Conservation (phyloP, 2,797 vertebrate genomes). For the Odontamblyopus lacepedii region DNA sequence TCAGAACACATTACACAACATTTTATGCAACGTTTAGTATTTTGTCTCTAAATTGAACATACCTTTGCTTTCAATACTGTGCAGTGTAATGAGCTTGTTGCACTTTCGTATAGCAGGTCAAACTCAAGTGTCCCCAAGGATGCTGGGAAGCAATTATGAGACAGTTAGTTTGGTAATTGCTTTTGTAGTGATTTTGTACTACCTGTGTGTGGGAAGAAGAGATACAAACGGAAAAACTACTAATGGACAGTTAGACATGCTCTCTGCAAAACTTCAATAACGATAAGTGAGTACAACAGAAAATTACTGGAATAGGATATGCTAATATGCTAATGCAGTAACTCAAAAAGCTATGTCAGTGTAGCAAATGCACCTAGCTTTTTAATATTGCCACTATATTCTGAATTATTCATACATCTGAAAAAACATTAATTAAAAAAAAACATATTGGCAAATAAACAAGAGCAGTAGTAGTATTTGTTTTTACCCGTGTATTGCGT, state of each 20-base stretch:
- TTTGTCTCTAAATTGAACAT: conserved; percentile 17
- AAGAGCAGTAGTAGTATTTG: background rate
- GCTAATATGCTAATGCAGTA: background rate
- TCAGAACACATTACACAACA: background rate
- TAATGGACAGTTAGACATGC: background rate
- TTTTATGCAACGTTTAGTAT: background rate
- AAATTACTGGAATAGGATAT: background rate
- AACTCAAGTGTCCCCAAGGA: conserved; percentile 87
- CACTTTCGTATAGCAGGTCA: conserved; percentile 85
- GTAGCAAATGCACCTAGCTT: background rate
- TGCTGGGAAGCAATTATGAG: conserved; percentile 68
- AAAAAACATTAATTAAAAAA: too few species aligned
- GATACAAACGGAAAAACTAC: conserved; percentile 3
- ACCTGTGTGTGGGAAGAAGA: conserved; percentile 4
- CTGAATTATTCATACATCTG: background rate
- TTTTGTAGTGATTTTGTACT: conserved; percentile 32
- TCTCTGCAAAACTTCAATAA: background rate
- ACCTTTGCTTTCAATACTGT: conserved; percentile 87
- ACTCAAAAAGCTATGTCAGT: background rate
- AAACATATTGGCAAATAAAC: too few species aligned
- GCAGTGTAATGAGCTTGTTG: conserved; percentile 86
- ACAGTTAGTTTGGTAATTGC: conserved; percentile 28
- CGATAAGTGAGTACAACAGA: background rate
- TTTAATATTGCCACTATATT: background rate
- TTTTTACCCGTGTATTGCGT: background rate